Evolutionary conservation across 1,140 invertebrate species (phyloP).

Genomic region (Drosophila tristis): DNA sequence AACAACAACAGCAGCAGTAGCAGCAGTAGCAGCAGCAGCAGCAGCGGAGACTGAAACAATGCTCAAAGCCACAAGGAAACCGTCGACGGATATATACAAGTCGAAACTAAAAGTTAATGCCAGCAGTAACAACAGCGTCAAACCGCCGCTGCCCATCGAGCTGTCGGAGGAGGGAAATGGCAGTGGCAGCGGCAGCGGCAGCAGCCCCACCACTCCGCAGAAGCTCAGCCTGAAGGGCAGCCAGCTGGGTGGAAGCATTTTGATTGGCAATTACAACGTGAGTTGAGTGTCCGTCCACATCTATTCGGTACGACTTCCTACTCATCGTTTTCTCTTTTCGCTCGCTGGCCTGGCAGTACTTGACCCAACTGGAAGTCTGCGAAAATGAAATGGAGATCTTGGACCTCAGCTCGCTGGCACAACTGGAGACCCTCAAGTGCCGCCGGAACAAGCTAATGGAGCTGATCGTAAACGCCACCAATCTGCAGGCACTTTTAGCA

Average conservation of each 20-base stretch:
- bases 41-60: constrained; percentile 60
- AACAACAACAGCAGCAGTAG: constrained; percentile 7
- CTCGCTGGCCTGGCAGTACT: constrained; percentile 85
- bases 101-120: constrained; percentile 72
- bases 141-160: constrained; percentile 36
- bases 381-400: constrained; percentile 91
- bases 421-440: constrained; percentile 89
- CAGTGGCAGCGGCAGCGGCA: constrained; percentile 13
- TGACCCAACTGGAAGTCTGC: constrained; percentile 91
- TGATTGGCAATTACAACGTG: constrained; percentile 93
- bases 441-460: constrained; percentile 89
- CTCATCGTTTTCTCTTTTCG: constrained; percentile 35
- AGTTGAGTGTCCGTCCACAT: constrained; percentile 49
- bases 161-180: constrained; percentile 22
- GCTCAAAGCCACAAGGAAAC: constrained; percentile 77
- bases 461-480: constrained; percentile 88
- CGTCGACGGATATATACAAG: constrained; percentile 63
- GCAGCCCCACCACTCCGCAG: constrained; percentile 85
- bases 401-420: constrained; percentile 89
- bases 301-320: constrained; percentile 3
- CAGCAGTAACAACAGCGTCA: constrained; percentile 27
- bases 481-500: constrained; percentile 88
- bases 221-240: constrained; percentile 91
- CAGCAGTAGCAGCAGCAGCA: constrained; percentile 18
- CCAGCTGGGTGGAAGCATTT: constrained; percentile 91